Base-by-base conservation (phyloP, 2,888 invertebrate species). In the Lasioglossum oenotherae region DNA sequence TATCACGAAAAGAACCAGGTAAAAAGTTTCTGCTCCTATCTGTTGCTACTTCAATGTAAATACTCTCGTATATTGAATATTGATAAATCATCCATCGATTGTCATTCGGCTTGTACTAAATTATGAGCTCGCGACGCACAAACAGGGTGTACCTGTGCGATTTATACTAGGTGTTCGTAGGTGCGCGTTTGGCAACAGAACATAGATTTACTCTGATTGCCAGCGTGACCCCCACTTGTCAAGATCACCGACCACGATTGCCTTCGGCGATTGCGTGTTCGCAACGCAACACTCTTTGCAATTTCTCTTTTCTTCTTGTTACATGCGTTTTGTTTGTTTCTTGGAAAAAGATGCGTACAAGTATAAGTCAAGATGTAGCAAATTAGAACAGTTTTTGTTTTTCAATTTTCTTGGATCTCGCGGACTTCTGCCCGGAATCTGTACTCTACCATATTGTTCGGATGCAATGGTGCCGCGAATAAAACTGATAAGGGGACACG, bases 81-180 rank as follows among this genome's bases (percentile, higher is more conserved):
- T 38, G 69, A 69, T 67, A 67, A 67, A 67, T 67, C 46, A 46
- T 81, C 71, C 23, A 44, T 75, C 64, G 83, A 83, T 83, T 83
- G 83, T 83, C 83, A 49, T 73, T 23, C 23, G 35, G 49, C 53
- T n/a, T 49, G 77, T 49, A 69, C 38, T 46, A 16, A 38, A 23
- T 72, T 44, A 12, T 57, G 57, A 57, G n/a, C n/a, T n/a, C 57
- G n/a, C 57, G 71, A 41, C 31, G 53, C 12, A 38, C 57, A 23
- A 31, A 23, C 16, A 4, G 19, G 14, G 14, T 46, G 49, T 14
- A 49, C 16, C 27, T 3, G 16, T 5, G 31, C 19, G 72, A 38
- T 53, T n/a, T 35, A 14, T 27, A 35, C 8, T 27, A 44, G 38
- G 35, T 27, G 4, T 64, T 3, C 31, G 23, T 77, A 76, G n/a